Evolutionary conservation across 2,113 vertebrate species (phyloP).

Genomic region (Castor canadensis): DNA sequence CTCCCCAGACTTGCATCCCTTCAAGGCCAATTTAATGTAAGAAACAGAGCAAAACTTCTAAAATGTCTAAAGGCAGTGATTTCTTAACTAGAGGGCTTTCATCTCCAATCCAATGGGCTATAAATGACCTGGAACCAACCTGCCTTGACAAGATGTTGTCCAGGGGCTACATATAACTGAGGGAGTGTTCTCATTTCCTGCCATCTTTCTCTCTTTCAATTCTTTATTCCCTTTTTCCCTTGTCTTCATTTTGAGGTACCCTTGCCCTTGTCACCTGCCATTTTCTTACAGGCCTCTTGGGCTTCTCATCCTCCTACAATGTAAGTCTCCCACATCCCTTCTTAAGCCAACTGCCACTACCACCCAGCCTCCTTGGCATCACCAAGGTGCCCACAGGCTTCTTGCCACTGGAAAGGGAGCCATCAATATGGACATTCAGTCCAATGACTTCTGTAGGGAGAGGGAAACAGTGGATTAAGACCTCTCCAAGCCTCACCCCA

Average conservation of each 20-base stretch:
- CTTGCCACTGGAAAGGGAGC: background rate
- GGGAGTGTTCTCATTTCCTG: background rate
- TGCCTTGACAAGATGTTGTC: too few species aligned
- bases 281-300: background rate
- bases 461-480: background rate
- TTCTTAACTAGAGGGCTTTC: background rate
- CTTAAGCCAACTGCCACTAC: background rate
- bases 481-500: background rate
- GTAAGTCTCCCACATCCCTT: background rate
- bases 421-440: background rate
- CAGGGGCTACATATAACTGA: background rate
- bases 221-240: too few species aligned
- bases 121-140: background rate
- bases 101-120: rapidly evolving
- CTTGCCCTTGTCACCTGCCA: background rate
- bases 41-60: background rate
- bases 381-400: background rate
- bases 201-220: background rate
- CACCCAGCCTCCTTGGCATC: background rate
- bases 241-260: background rate
- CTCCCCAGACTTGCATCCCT: rapidly evolving
- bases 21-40: background rate
- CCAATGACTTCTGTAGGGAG: background rate
- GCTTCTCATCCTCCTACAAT: background rate
- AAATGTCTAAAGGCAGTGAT: background rate